These are phyloP conservation scores for Falco peregrinus DNA, from an alignment of 2,797 vertebrate genomes.

Conservation along the genomic window DNA sequence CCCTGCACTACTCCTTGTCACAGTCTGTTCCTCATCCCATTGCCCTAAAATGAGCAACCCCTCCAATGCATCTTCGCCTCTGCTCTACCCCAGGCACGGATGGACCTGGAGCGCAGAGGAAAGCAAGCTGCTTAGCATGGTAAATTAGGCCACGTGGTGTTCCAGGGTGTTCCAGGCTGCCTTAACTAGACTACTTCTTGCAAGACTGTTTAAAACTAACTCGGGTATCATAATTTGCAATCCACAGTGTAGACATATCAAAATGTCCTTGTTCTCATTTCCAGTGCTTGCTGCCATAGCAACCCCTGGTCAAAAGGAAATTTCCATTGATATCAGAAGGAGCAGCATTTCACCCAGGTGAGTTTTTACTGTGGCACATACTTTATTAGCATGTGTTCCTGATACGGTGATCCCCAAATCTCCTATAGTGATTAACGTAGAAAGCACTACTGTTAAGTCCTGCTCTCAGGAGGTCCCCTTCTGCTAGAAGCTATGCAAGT, in stretches of 20 bases:
- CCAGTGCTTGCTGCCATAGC: slow-evolving; percentile 70
- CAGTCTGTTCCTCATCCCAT: background rate
- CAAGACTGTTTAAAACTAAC: slow-evolving; percentile 70
- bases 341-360: slow-evolving; percentile 71
- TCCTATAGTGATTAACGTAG: background rate
- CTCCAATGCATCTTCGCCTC: background rate
- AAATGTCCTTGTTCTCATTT: slow-evolving; percentile 73
- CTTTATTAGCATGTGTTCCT: slow-evolving; percentile 61
- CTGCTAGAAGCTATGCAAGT: background rate
- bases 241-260: slow-evolving; percentile 72
- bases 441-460: slow-evolving; percentile 17
- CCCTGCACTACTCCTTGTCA: background rate
- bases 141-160: slow-evolving; percentile 37
- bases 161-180: slow-evolving; percentile 32
- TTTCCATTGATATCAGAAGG: slow-evolving; percentile 75
- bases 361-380: slow-evolving; percentile 66
- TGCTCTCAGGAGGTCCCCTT: slow-evolving; percentile 4
- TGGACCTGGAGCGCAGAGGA: background rate
- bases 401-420: slow-evolving; percentile 46
- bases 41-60: background rate
- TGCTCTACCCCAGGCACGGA: background rate
- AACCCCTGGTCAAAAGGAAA: slow-evolving; percentile 72
- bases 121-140: background rate
- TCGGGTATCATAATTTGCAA: slow-evolving; percentile 70
- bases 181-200: slow-evolving; percentile 63